Conservation (phyloP, 2,113 vertebrate species). For the Gymnarchus niloticus region DNA sequence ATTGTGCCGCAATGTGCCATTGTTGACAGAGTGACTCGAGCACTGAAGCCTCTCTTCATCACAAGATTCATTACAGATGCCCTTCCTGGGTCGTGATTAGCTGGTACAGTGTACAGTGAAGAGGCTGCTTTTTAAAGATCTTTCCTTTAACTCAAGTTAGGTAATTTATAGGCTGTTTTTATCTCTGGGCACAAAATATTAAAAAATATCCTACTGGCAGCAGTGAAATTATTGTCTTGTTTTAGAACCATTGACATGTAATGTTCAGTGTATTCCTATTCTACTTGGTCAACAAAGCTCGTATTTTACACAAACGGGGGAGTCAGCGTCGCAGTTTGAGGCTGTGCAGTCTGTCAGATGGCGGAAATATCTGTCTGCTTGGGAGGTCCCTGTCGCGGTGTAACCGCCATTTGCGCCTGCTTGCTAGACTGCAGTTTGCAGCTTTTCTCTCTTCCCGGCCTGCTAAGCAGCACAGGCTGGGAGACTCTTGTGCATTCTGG, state of each 20-base stretch:
- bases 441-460: background rate
- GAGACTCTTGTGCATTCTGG: background rate
- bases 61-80: background rate
- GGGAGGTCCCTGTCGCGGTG: background rate
- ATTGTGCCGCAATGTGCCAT: background rate
- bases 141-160: background rate
- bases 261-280: background rate
- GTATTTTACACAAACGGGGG: background rate
- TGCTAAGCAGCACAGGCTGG: background rate
- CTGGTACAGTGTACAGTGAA: background rate
- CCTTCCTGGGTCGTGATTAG: constrained; percentile 1
- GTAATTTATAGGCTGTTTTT: background rate
- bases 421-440: background rate
- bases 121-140: constrained; percentile 2
- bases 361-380: background rate
- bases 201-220: background rate
- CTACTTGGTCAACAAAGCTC: background rate
- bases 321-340: background rate
- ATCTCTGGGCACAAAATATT: background rate
- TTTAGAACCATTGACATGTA: background rate
- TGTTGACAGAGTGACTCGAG: background rate
- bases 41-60: background rate
- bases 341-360: background rate
- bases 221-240: background rate
- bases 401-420: background rate